Evolutionary conservation across 2,797 vertebrate genomes (phyloP).

Genomic region (Melanotaenia trifasciata): DNA sequence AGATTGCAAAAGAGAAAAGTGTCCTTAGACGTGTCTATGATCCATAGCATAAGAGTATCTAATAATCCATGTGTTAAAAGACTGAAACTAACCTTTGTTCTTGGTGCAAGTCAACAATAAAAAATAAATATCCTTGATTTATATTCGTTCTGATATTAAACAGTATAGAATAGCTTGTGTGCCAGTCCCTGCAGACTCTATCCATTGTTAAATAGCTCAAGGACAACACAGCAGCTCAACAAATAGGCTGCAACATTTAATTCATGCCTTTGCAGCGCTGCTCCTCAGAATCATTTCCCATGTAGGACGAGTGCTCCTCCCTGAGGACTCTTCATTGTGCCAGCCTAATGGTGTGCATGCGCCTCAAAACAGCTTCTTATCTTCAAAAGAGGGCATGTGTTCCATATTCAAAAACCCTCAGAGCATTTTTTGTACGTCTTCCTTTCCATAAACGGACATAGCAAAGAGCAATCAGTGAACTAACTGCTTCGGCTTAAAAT

Average conservation of each 20-base stretch:
- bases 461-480: conserved; percentile 23
- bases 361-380: conserved; percentile 39
- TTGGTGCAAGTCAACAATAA: too few relatives aligned
- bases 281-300: conserved; percentile 4
- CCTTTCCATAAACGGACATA: conserved; percentile 9
- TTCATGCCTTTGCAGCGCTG: conserved; percentile 8
- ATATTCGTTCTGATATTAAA: background rate
- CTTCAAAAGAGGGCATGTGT: conserved; percentile 34
- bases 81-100: too few relatives aligned
- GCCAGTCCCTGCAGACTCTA: background rate
- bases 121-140: background rate
- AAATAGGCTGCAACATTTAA: conserved; percentile 5
- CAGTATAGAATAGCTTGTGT: background rate
- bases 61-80: too few relatives aligned
- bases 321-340: conserved; percentile 31
- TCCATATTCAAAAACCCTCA: conserved; percentile 23
- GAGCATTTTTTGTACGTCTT: conserved; percentile 17
- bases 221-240: background rate
- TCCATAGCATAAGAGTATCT: too few relatives aligned
- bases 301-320: conserved; percentile 16
- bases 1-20: too few relatives aligned
- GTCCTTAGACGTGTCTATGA: too few relatives aligned
- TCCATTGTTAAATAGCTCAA: background rate
- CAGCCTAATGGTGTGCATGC: conserved; percentile 37
- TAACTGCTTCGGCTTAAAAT: background rate